Conservation (phyloP, 53 echinoderm and acorn worm genomes). For the Luidia sarsii region DNA sequence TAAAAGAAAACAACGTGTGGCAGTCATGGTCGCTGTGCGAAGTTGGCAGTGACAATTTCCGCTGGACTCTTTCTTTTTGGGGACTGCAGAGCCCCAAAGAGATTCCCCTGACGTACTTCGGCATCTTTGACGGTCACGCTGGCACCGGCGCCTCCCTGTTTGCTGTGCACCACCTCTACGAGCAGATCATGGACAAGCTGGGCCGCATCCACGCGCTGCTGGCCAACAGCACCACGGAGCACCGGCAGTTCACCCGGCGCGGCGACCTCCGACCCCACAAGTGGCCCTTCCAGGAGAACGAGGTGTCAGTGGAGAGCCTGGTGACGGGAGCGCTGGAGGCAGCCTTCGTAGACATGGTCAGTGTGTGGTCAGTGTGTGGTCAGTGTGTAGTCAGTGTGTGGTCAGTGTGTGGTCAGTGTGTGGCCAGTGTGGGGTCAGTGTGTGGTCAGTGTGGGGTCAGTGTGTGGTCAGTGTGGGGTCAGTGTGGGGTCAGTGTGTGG, state of each 20-base stretch:
- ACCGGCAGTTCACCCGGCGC: conserved; percentile 72
- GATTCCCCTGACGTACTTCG: conserved; percentile 92
- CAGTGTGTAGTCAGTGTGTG: too few relatives aligned
- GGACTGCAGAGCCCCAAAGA: conserved; percentile 90
- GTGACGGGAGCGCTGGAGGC: conserved; percentile 91
- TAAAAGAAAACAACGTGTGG: too few relatives aligned
- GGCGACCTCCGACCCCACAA: conserved; percentile 81
- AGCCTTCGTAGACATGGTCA: conserved; percentile 93
- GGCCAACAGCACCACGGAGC: conserved; percentile 76
- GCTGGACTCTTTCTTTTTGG: neutral
- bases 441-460: too few relatives aligned
- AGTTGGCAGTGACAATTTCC: conserved; percentile 9
- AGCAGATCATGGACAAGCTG: conserved; percentile 79
- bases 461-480: too few relatives aligned
- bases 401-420: too few relatives aligned
- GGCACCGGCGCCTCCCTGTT: conserved; percentile 89
- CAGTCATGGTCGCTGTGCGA: too few relatives aligned
- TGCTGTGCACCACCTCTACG: conserved; percentile 83
- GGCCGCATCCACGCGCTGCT: conserved; percentile 86
- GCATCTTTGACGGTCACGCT: conserved; percentile 96
- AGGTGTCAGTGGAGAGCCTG: conserved; percentile 88
- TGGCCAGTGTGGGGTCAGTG: too few relatives aligned
- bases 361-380: too few relatives aligned
- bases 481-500: too few relatives aligned
- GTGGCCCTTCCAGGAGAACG: conserved; percentile 87